Percentiles rank a stretch among this genome's conserved stretches.
Conservation (phyloP, 2,797 vertebrate genomes). For the Gadopsis marmoratus region DNA sequence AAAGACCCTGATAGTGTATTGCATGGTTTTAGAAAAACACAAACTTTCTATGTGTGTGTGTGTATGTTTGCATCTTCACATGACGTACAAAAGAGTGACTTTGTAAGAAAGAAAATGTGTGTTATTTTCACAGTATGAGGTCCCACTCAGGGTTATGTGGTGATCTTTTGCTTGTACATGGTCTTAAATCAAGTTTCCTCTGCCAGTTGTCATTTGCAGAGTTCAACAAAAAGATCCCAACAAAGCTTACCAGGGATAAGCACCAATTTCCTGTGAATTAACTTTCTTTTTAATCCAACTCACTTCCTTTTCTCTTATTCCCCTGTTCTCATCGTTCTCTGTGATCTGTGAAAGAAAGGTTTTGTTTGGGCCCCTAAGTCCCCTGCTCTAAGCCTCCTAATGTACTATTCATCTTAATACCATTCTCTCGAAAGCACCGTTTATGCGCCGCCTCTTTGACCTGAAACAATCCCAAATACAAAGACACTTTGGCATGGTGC, state of each 20-base stretch:
- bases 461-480: conserved; percentile 38
- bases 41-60: conserved; percentile 4
- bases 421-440: conserved; percentile 51
- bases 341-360: conserved; percentile 52
- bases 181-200: conserved; percentile 72
- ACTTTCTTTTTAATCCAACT: conserved; percentile 64
- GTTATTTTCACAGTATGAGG: conserved; percentile 6
- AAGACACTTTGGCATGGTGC: conserved; percentile 27
- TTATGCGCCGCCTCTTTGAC: conserved; percentile 44
- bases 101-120: neutral
- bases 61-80: neutral
- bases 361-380: conserved; percentile 50
- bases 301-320: conserved; percentile 45
- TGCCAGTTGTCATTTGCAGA: conserved; percentile 60
- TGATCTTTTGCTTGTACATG: conserved; percentile 56
- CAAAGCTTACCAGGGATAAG: conserved; percentile 73
- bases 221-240: conserved; percentile 70
- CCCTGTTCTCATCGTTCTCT: conserved; percentile 52
- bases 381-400: conserved; percentile 51
- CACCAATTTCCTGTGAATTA: conserved; percentile 82
- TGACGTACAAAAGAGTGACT: neutral
- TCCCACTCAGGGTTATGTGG: conserved; percentile 39
- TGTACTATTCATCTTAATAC: conserved; percentile 49
- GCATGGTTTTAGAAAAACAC: conserved; percentile 24
- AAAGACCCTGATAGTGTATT: conserved; percentile 28